These are phyloP conservation scores for Panagrolaimus sp. DNA, from an alignment of 1,140 invertebrate genomes.

Conservation along the genomic window DNA sequence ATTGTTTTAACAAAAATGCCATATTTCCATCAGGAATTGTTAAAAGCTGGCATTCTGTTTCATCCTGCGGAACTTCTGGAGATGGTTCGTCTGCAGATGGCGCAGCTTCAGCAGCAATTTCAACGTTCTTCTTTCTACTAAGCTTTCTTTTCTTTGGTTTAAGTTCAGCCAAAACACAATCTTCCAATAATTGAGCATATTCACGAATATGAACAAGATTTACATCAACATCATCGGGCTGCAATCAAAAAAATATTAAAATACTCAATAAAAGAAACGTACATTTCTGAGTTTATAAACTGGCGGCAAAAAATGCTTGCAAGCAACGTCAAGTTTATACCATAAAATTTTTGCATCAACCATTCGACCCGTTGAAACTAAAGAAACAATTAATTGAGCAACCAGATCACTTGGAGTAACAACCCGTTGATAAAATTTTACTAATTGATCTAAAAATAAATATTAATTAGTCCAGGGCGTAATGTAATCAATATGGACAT, in stretches of 20 bases:
- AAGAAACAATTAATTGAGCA: conserved; percentile 2
- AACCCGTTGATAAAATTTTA: not conserved
- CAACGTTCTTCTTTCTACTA: not conserved
- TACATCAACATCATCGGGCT: not conserved
- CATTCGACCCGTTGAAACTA: not conserved
- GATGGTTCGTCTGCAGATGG: too few species aligned
- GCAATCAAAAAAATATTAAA: not conserved
- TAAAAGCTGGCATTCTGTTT: not conserved
- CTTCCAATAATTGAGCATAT: not conserved
- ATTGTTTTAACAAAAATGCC: not conserved
- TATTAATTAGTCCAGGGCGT: too few species aligned
- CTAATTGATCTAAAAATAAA: too few species aligned
- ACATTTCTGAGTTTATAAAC: not conserved
- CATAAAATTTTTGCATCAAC: not conserved
- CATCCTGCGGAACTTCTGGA: not conserved
- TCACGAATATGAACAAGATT: not conserved
- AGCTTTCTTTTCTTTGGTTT: not conserved
- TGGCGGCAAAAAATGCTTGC: not conserved
- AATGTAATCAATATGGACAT: too few species aligned
- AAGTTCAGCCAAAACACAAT: not conserved
- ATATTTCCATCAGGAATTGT: not conserved
- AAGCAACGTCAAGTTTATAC: not conserved
- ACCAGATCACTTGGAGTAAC: not conserved
- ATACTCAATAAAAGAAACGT: not conserved
- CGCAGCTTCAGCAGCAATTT: not conserved